Evolutionary conservation across 2,888 invertebrate species (phyloP).

Genomic region (Macaria liturata): DNA sequence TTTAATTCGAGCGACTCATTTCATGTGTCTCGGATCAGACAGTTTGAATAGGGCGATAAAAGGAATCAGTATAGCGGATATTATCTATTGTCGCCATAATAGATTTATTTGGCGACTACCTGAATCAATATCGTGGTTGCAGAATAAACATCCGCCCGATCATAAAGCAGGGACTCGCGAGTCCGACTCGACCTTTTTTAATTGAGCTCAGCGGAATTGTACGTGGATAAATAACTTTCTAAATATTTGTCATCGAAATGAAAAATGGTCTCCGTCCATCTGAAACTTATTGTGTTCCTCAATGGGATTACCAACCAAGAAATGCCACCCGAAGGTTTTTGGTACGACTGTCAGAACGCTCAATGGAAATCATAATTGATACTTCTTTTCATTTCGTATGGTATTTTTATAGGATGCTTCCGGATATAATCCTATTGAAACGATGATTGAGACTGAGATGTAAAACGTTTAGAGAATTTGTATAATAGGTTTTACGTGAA

Average conservation of each 20-base stretch:
- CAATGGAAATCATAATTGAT: slow-evolving; percentile 63
- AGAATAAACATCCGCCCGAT: slow-evolving; percentile 73
- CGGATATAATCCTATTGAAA: slow-evolving; percentile 48
- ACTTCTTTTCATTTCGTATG: slow-evolving; percentile 49
- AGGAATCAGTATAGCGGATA: slow-evolving; percentile 45
- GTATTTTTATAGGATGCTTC: slow-evolving; percentile 57
- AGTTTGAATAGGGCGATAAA: slow-evolving; percentile 61
- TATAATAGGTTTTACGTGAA: background rate
- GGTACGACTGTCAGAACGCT: slow-evolving; percentile 56
- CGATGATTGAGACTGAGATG: slow-evolving; percentile 1
- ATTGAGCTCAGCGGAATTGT: slow-evolving; percentile 67
- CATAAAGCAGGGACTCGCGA: slow-evolving; percentile 60
- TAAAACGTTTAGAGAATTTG: slow-evolving; percentile 2
- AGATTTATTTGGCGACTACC: slow-evolving; percentile 76
- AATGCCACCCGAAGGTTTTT: slow-evolving; percentile 66
- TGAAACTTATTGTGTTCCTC: slow-evolving; percentile 63
- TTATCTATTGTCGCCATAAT: slow-evolving; percentile 62
- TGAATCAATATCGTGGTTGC: slow-evolving; percentile 72
- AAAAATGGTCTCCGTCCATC: slow-evolving; percentile 71
- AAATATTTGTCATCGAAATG: slow-evolving; percentile 81
- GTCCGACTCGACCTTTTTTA: slow-evolving; percentile 62
- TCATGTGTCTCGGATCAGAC: slow-evolving; percentile 49
- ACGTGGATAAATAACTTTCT: slow-evolving; percentile 79
- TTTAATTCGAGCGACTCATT: slow-evolving; percentile 34
- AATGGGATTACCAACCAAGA: slow-evolving; percentile 79